These are phyloP conservation scores for Caenorhabditis briggsae DNA, from an alignment of 1,140 invertebrate species.

Conservation along the genomic window DNA sequence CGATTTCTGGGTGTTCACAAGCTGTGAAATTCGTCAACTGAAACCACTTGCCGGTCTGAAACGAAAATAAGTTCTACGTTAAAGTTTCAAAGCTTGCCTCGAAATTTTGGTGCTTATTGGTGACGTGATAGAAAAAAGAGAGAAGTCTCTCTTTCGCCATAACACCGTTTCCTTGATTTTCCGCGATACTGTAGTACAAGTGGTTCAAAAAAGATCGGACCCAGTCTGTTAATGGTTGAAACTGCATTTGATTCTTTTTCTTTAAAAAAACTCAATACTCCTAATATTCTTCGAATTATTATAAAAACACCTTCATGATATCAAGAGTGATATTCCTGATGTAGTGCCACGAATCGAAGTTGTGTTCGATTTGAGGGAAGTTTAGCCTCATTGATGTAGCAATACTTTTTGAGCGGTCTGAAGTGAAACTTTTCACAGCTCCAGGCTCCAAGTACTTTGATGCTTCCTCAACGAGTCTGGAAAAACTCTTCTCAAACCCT, in stretches of 20 bases:
- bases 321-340: background rate
- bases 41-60: too few species aligned
- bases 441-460: background rate
- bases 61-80: too few species aligned
- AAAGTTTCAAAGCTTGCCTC: background rate
- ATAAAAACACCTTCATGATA: background rate
- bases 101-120: background rate
- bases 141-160: background rate
- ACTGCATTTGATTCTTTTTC: background rate
- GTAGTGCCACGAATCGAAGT: background rate
- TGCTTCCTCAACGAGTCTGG: background rate
- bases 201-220: background rate
- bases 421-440: background rate
- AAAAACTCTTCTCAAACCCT: background rate
- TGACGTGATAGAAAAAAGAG: background rate
- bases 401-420: background rate
- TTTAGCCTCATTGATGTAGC: background rate
- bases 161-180: background rate
- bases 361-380: background rate
- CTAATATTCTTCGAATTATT: too few species aligned
- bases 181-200: background rate
- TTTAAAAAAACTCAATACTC: background rate
- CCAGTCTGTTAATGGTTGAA: background rate
- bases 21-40: too few species aligned
- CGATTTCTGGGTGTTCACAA: too few species aligned